Conservation (phyloP, 2,888 invertebrate genomes). For the Prostheceraeus crozeri region DNA sequence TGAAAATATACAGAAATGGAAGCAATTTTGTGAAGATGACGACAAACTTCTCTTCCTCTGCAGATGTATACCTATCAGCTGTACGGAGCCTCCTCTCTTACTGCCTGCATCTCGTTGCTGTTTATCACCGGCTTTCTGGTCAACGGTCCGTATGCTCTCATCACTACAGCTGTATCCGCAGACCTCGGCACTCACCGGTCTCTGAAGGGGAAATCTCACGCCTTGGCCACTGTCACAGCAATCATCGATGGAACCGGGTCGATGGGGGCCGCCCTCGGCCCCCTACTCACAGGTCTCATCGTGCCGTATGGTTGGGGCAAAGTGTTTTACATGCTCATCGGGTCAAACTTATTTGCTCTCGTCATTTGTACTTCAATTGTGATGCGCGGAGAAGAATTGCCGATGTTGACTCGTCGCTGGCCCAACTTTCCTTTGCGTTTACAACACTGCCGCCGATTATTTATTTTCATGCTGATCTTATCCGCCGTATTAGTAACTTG, state of each 20-base stretch:
- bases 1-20: too few relatives aligned
- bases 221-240: slow-evolving; percentile 89
- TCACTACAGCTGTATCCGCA: slow-evolving; percentile 89
- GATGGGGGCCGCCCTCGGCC: slow-evolving; percentile 83
- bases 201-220: slow-evolving; percentile 74
- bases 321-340: slow-evolving; percentile 83
- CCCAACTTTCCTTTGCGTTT: too few relatives aligned
- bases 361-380: not conserved
- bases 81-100: not conserved
- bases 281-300: slow-evolving; percentile 71
- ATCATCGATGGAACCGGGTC: slow-evolving; percentile 94
- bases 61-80: not conserved
- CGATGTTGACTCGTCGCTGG: too few relatives aligned
- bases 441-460: too few relatives aligned
- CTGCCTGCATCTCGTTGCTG: slow-evolving; percentile 59
- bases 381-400: too few relatives aligned
- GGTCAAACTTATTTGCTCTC: slow-evolving; percentile 70
- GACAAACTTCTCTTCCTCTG: not conserved
- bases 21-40: slow-evolving; percentile 8
- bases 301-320: slow-evolving; percentile 67
- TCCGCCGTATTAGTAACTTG: too few relatives aligned
- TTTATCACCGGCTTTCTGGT: slow-evolving; percentile 72
- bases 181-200: slow-evolving; percentile 80
- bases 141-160: slow-evolving; percentile 89
- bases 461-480: too few relatives aligned